A percentile compares a stretch with the other conserved stretches of the same genome.
Conservation (phyloP, 2,888 invertebrate genomes). For the Drosophila suboccidentalis region DNA sequence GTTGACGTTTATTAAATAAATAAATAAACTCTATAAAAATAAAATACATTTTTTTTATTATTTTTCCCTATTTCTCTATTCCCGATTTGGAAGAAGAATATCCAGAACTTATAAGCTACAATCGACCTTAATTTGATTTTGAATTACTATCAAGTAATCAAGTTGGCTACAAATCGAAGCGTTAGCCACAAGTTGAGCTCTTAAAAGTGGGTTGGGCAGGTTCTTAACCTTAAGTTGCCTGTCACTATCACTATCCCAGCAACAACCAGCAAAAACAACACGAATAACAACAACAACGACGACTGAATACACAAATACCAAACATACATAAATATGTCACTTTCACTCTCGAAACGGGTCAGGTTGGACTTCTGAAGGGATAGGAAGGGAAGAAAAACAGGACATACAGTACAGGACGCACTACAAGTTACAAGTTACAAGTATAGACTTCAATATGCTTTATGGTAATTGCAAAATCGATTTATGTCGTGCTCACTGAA, state of each 20-base stretch:
- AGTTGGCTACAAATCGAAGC: background rate
- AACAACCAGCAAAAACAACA: background rate
- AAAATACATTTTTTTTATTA: too few species aligned
- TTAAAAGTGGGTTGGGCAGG: conserved; percentile 31
- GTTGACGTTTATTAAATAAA: too few species aligned
- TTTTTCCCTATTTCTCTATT: background rate
- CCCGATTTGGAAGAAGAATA: background rate
- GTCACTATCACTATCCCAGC: conserved; percentile 17
- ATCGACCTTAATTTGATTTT: background rate
- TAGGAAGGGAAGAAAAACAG: background rate
- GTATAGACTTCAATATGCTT: conserved; percentile 55
- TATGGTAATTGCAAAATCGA: conserved; percentile 74
- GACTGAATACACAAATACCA: conserved; percentile 23
- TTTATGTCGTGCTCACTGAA: conserved; percentile 59
- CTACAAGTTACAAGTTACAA: background rate
- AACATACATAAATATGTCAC: conserved; percentile 69
- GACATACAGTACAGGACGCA: conserved; percentile 12
- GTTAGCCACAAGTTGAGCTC: conserved; percentile 4
- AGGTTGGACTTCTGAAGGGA: background rate
- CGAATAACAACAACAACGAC: conserved; percentile 10
- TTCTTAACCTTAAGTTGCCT: conserved; percentile 67
- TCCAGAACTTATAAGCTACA: background rate
- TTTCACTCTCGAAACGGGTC: conserved; percentile 66
- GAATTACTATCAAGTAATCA: background rate
- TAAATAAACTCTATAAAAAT: too few species aligned